Evolutionary conservation across 2,797 vertebrate species (phyloP).

Genomic region (Microchirus variegatus): DNA sequence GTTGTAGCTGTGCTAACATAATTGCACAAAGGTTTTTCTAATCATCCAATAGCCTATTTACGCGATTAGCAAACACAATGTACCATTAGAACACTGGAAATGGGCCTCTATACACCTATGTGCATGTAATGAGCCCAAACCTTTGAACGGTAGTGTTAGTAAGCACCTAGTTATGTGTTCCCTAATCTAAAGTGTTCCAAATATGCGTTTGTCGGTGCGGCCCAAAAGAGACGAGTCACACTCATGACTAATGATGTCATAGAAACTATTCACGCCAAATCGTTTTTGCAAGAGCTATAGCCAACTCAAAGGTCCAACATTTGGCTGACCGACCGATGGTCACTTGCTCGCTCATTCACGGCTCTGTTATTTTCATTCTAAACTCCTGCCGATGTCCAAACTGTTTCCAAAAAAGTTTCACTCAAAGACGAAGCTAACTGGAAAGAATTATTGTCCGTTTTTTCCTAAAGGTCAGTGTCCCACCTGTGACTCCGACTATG

Average conservation of each 20-base stretch:
- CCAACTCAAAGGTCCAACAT: not conserved
- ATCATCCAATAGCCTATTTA: no score
- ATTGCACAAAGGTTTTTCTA: no score
- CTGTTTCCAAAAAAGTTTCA: constrained; percentile 16
- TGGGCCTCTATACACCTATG: no score
- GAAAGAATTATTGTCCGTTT: constrained; percentile 15
- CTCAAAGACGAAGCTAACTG: constrained; percentile 2
- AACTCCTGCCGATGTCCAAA: no score
- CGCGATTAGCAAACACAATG: no score
- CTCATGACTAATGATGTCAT: not conserved
- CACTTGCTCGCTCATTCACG: not conserved
- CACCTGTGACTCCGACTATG: constrained; percentile 35
- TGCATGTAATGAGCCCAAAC: no score
- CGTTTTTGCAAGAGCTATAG: not conserved
- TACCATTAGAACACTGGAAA: no score
- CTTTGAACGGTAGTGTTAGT: no score
- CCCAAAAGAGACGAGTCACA: not conserved
- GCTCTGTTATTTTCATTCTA: not conserved
- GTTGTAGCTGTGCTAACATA: no score
- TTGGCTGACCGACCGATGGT: not conserved
- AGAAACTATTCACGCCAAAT: not conserved
- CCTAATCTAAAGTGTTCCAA: no score
- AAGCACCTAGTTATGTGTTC: no score
- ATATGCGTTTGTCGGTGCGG: not conserved
- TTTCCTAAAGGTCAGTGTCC: constrained; percentile 56